Conservation (phyloP, 2,888 invertebrate genomes). For the Cephus rjabovi region DNA sequence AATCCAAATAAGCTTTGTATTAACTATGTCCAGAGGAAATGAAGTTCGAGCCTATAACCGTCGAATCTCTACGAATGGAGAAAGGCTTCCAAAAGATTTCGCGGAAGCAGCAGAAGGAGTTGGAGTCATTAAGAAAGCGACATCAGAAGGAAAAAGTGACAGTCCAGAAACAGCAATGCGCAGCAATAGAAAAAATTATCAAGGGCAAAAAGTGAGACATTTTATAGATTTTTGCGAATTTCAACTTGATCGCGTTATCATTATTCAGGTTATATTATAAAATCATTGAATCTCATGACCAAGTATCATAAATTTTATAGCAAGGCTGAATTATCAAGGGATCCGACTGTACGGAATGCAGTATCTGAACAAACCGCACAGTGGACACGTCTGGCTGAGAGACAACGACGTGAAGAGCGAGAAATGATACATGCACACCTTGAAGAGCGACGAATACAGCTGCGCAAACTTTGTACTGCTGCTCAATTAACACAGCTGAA, state of each 20-base stretch:
- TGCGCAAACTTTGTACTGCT: conserved; percentile 82
- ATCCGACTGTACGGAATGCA: conserved; percentile 82
- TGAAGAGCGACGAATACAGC: conserved; percentile 80
- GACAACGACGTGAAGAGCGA: conserved; percentile 86
- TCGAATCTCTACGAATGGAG: conserved; percentile 87
- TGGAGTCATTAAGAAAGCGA: conserved; percentile 90
- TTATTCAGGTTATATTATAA: not conserved
- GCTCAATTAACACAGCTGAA: conserved; percentile 89
- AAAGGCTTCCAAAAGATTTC: conserved; percentile 93
- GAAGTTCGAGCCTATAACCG: conserved; percentile 91
- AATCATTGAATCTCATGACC: not conserved
- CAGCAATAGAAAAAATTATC: conserved; percentile 91
- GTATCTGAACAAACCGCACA: conserved; percentile 94
- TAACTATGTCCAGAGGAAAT: conserved; percentile 62
- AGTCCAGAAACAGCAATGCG: conserved; percentile 92
- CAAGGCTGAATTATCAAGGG: conserved; percentile 83
- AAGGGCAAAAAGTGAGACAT: conserved; percentile 88
- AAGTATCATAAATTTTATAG: conserved; percentile 65
- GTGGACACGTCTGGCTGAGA: conserved; percentile 91
- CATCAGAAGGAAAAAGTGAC: conserved; percentile 92
- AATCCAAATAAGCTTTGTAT: not conserved
- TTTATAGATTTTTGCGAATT: not conserved
- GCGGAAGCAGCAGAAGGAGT: conserved; percentile 95
- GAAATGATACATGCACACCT: conserved; percentile 83
- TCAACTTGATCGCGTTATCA: not conserved